These are phyloP conservation scores for Halcyon smyrnensis DNA, from an alignment of 2,797 vertebrate species.

Conservation along the genomic window DNA sequence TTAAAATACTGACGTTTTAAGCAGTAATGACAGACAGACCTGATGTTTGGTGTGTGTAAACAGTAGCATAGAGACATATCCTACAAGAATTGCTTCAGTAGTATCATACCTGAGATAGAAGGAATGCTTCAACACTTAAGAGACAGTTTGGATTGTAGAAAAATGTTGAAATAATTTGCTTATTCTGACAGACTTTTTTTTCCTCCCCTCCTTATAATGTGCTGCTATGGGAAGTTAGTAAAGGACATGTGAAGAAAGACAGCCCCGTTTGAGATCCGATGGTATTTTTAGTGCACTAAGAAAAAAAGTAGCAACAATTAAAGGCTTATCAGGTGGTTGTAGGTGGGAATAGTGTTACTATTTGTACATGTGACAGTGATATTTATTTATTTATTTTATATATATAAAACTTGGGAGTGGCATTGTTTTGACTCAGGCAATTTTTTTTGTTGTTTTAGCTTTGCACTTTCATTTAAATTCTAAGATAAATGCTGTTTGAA, in stretches of 20 bases:
- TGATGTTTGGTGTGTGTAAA: not conserved
- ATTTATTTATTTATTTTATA: not conserved
- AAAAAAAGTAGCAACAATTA: not conserved
- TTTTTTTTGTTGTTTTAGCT: not conserved
- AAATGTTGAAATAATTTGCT: not conserved
- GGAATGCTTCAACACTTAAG: not conserved
- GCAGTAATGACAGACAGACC: not conserved
- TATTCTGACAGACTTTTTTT: not conserved
- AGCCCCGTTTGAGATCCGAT: not conserved
- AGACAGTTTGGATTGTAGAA: not conserved
- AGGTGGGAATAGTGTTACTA: not conserved
- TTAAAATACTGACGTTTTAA: too few species aligned
- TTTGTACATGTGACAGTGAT: not conserved
- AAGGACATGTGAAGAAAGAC: not conserved
- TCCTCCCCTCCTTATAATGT: not conserved
- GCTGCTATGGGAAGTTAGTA: not conserved
- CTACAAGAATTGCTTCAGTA: not conserved
- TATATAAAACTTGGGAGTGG: not conserved
- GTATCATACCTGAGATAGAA: not conserved
- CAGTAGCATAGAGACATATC: not conserved
- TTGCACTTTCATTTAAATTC: not conserved
- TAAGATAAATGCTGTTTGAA: not conserved
- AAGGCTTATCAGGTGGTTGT: not conserved
- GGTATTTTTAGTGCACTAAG: constrained; percentile 20
- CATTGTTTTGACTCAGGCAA: not conserved